These are phyloP conservation scores for Oriolus oriolus DNA, from an alignment of 2,113 vertebrate species.

Conservation along the genomic window DNA sequence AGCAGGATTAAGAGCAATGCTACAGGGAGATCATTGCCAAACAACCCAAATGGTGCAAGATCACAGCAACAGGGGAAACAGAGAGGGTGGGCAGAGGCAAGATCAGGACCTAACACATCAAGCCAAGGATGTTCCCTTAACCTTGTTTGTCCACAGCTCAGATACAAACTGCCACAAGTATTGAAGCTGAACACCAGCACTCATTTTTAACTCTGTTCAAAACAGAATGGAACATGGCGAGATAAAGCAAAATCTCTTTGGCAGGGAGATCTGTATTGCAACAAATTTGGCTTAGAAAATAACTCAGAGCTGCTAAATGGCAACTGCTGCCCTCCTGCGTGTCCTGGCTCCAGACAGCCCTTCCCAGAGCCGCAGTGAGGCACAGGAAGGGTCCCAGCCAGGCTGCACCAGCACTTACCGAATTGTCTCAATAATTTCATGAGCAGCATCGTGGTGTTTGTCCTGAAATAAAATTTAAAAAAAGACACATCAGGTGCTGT, in stretches of 20 bases:
- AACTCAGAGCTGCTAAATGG: background rate
- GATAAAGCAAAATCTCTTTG: background rate
- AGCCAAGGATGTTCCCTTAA: background rate
- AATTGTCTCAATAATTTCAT: conserved; percentile 99
- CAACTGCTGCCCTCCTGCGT: background rate
- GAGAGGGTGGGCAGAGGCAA: background rate
- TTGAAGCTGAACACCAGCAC: background rate
- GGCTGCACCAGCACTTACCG: conserved; percentile 74
- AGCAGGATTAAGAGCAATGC: background rate
- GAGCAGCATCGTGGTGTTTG: conserved; percentile 99
- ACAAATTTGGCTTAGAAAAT: background rate
- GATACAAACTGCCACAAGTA: background rate
- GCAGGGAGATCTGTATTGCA: background rate
- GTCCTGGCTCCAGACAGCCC: background rate
- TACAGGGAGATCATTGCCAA: background rate
- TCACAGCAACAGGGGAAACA: background rate
- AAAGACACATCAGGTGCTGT: background rate
- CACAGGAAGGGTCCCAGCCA: background rate
- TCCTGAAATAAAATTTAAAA: conserved; percentile 74
- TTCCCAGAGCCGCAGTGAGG: background rate
- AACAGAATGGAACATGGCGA: background rate
- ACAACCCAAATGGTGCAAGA: background rate
- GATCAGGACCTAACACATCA: background rate
- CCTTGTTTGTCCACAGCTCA: background rate
- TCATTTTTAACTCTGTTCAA: background rate